phyloP scores from a whole-genome alignment of 2,113 vertebrate species.

The Phaethon lepturus region DNA sequence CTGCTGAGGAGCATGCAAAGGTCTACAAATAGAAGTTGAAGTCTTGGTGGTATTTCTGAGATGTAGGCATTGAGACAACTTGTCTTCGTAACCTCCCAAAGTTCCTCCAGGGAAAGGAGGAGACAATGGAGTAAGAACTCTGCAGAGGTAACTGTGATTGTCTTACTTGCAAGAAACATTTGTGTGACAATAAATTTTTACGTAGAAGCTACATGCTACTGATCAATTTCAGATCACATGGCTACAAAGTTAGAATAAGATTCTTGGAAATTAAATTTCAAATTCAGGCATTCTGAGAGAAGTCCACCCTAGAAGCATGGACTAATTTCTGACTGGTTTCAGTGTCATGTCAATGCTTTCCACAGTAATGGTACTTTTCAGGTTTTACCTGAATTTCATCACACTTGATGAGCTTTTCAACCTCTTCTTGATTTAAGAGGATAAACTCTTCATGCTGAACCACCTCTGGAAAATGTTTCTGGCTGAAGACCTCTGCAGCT shows the following conservation, averaged over 20 bases:
- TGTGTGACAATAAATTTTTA: not conserved
- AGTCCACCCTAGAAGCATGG: not conserved
- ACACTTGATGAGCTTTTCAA: conserved; percentile 97
- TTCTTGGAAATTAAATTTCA: not conserved
- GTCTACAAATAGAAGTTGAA: not conserved
- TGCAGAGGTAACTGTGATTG: not conserved
- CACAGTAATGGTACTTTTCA: not conserved
- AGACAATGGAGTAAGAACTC: not conserved
- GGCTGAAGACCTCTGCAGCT: conserved; percentile 96
- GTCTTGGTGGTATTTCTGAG: not conserved
- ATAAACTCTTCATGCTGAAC: conserved; percentile 99
- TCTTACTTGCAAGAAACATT: not conserved
- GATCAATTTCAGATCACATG: not conserved
- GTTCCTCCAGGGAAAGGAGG: not conserved
- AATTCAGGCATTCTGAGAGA: not conserved
- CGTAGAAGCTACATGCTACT: not conserved
- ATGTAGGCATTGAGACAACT: not conserved
- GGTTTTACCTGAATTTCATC: conserved; percentile 96
- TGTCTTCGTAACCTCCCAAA: not conserved
- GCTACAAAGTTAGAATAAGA: not conserved
- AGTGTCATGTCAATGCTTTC: not conserved
- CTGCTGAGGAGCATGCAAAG: not conserved
- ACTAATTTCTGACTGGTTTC: not conserved
- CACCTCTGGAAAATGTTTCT: conserved; percentile 98
- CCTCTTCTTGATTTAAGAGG: conserved; percentile 93